phyloP scores from a whole-genome alignment of 30 jellyfish, hydroid and myxozoan species.

The Rhopilema esculentum region DNA sequence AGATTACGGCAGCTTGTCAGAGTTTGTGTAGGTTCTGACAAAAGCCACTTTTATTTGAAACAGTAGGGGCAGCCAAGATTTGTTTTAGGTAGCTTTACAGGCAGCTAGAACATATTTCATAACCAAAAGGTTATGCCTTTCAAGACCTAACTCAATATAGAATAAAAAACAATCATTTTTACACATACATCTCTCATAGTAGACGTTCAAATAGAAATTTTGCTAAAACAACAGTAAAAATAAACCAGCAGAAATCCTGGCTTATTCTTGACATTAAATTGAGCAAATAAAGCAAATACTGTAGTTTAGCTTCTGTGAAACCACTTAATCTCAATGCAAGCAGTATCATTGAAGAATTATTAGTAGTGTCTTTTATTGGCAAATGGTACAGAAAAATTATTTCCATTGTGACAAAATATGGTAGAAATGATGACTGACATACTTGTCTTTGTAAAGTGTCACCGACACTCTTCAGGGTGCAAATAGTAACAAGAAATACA shows the following conservation, averaged over 20 bases:
- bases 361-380: slow-evolving; percentile 3
- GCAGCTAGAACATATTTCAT: too few relatives aligned
- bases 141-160: too few relatives aligned
- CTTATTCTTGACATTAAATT: slow-evolving; percentile 5
- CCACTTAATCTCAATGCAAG: slow-evolving; percentile 11
- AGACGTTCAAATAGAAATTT: not conserved
- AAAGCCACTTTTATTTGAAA: too few relatives aligned
- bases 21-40: too few relatives aligned
- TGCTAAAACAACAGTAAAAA: slow-evolving; percentile 38
- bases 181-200: not conserved
- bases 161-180: too few relatives aligned
- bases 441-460: slow-evolving; percentile 23
- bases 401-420: slow-evolving; percentile 46
- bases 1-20: too few relatives aligned
- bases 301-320: not conserved
- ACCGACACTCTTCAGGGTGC: slow-evolving; percentile 19
- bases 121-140: too few relatives aligned
- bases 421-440: slow-evolving; percentile 39
- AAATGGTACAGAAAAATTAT: slow-evolving; percentile 16
- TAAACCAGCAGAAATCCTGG: slow-evolving; percentile 52
- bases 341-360: not conserved
- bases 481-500: slow-evolving; percentile 28
- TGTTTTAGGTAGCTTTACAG: too few relatives aligned
- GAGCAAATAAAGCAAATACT: not conserved
- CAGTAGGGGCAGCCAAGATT: too few relatives aligned